Evolutionary conservation across 2,888 invertebrate genomes (phyloP).

Genomic region (Phaedon cochleariae): DNA sequence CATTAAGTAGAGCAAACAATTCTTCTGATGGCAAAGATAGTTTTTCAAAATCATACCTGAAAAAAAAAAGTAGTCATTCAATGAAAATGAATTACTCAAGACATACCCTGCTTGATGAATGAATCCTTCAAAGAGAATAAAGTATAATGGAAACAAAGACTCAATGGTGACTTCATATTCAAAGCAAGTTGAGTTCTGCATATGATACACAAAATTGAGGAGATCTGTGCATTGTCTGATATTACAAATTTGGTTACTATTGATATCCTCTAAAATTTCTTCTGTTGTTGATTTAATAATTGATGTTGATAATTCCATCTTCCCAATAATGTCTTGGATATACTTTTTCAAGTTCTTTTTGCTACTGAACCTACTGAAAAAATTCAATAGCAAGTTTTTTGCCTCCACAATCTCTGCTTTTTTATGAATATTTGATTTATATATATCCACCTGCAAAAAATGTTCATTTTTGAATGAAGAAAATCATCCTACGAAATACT

Average conservation of each 20-base stretch:
- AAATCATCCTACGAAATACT: slow-evolving; percentile 14
- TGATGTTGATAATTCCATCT: slow-evolving; percentile 34
- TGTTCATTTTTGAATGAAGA: background rate
- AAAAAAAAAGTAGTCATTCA: slow-evolving; percentile 17
- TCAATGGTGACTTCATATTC: slow-evolving; percentile 43
- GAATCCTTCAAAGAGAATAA: slow-evolving; percentile 44
- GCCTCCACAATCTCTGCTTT: slow-evolving; percentile 62
- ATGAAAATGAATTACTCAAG: background rate
- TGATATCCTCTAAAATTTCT: slow-evolving; percentile 38
- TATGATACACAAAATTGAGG: slow-evolving; percentile 43
- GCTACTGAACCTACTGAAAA: slow-evolving; percentile 41
- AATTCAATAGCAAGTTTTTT: slow-evolving; percentile 43
- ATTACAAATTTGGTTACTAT: slow-evolving; percentile 39
- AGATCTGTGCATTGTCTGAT: slow-evolving; percentile 43
- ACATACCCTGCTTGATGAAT: slow-evolving; percentile 45
- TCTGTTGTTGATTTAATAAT: slow-evolving; percentile 36
- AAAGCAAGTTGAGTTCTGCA: slow-evolving; percentile 40
- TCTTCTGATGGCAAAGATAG: slow-evolving; percentile 35
- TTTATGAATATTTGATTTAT: slow-evolving; percentile 19
- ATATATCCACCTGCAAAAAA: slow-evolving; percentile 35
- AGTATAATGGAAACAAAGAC: slow-evolving; percentile 47
- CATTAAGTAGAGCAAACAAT: slow-evolving; percentile 40
- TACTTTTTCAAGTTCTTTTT: slow-evolving; percentile 48
- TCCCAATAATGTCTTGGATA: slow-evolving; percentile 43
- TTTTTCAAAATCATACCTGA: slow-evolving; percentile 24